Evolutionary conservation across 2,113 vertebrate species (phyloP).

Genomic region (Sardina pilchardus): DNA sequence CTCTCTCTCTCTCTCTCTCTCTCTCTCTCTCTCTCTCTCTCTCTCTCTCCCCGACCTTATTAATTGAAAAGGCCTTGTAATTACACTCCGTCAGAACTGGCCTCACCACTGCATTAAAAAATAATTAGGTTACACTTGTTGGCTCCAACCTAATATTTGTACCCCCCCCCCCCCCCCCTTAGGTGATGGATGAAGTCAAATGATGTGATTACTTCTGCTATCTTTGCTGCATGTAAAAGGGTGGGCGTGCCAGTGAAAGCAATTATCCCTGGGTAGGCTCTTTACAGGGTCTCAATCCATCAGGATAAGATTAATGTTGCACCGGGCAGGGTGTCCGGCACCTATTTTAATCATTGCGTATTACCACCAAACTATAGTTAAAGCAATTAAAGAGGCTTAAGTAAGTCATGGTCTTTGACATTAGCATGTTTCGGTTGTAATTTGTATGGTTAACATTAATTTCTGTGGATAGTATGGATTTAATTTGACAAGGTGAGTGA

Average conservation of each 20-base stretch:
- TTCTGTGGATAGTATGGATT: background rate
- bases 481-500: background rate
- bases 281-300: constrained; percentile 7
- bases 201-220: constrained; percentile 46
- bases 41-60: background rate
- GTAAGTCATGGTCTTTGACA: background rate
- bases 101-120: constrained; percentile 34
- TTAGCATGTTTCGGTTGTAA: background rate
- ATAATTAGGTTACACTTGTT: constrained; percentile 47
- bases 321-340: background rate
- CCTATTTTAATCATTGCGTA: background rate
- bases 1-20: background rate
- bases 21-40: background rate
- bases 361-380: background rate
- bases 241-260: constrained; percentile 14
- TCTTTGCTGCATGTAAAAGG: constrained; percentile 31
- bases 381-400: constrained; percentile 14
- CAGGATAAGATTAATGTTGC: background rate
- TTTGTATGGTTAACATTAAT: background rate
- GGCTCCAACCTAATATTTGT: constrained; percentile 40
- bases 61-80: constrained; percentile 32
- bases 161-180: constrained; percentile 16
- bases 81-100: constrained; percentile 37
- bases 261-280: constrained; percentile 36
- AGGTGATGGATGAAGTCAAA: constrained; percentile 48